Base-by-base conservation (phyloP, 2,113 vertebrate genomes). In the Xiphias gladius region DNA sequence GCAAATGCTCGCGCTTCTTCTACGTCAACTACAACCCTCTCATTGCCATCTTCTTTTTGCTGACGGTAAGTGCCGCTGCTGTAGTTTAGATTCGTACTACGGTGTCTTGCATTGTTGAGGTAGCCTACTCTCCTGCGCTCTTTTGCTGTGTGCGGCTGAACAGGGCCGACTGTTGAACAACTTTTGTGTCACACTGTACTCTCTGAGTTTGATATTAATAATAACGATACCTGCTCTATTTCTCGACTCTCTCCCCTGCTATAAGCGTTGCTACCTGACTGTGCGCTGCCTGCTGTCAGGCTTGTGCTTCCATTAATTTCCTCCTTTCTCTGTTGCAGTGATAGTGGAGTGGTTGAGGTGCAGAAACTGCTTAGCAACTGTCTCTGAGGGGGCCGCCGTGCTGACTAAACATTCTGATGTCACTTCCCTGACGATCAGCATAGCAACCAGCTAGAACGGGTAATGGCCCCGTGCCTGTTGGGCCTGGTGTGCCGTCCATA, bases 331-430 rank as follows among this genome's bases (percentile, higher is more conserved):
- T 76, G 83, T 66, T 77, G 68, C 43, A 2, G 78, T 77, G 89
- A 93, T 86, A 88, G 69, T 46, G 66, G 86, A 86, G 86, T 52
- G 90, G 94, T 95, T 94, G 93, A 83, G 94, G 94, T 89, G 87
- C 86, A 88, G 88, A 94, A 93, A 93, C 93, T 96, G 95, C 95
- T 94, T 95, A 95, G 94, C 95, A 96, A 96, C 94, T 86, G 93
- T 93, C 92, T 95, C 94, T 79, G 66, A 70, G 55, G 46, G 88
- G 80, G 85, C 86, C 35, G 74, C 88, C 77, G 73, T 91, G 91
- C 93, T 93, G 92, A 94, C 92, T 94, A 93, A 91, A 91, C 89
- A 85, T 61, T 70, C 80, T 91, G 83, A 94, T 88, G 93, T 94
- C 90, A 94, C 87, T 93, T 93, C 90, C 88, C 72, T 86, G 86